phyloP scores from a whole-genome alignment of 1,140 invertebrate species.

The Pogonomyrmex barbatus region DNA sequence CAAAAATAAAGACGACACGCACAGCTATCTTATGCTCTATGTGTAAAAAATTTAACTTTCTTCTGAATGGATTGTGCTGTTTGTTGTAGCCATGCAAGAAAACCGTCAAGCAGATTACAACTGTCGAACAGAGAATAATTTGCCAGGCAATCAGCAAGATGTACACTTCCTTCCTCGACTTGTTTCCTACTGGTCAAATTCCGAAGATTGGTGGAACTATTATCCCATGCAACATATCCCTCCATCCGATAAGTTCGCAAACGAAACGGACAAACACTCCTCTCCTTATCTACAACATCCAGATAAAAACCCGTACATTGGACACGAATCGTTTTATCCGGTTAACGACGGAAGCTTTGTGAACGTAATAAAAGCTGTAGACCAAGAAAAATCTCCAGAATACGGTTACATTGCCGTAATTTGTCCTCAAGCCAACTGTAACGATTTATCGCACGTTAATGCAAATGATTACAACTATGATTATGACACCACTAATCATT shows the following conservation, averaged over 20 bases:
- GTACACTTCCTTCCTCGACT: constrained; percentile 73
- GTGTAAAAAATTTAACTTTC: constrained; percentile 72
- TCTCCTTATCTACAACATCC: constrained; percentile 63
- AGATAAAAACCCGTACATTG: constrained; percentile 69
- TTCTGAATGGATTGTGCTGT: constrained; percentile 84
- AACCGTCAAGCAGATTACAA: constrained; percentile 84
- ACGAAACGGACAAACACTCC: constrained; percentile 50
- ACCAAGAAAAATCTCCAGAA: neutral
- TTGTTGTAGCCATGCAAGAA: constrained; percentile 85
- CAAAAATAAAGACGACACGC: constrained; percentile 58
- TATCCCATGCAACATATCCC: constrained; percentile 73
- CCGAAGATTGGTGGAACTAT: constrained; percentile 79
- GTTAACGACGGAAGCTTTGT: constrained; percentile 68
- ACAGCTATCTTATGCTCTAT: constrained; percentile 63
- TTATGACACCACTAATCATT: neutral
- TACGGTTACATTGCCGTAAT: constrained; percentile 14
- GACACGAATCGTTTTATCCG: constrained; percentile 68
- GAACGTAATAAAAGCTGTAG: neutral
- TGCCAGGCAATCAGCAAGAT: constrained; percentile 83
- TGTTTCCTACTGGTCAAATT: constrained; percentile 70
- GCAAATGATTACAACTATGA: constrained; percentile 1
- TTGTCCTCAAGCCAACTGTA: neutral
- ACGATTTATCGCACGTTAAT: neutral
- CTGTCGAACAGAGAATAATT: constrained; percentile 82
- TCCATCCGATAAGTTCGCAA: constrained; percentile 37